phyloP scores from a whole-genome alignment of 2,888 invertebrate genomes.

The Lasioglossum pauxillum region DNA sequence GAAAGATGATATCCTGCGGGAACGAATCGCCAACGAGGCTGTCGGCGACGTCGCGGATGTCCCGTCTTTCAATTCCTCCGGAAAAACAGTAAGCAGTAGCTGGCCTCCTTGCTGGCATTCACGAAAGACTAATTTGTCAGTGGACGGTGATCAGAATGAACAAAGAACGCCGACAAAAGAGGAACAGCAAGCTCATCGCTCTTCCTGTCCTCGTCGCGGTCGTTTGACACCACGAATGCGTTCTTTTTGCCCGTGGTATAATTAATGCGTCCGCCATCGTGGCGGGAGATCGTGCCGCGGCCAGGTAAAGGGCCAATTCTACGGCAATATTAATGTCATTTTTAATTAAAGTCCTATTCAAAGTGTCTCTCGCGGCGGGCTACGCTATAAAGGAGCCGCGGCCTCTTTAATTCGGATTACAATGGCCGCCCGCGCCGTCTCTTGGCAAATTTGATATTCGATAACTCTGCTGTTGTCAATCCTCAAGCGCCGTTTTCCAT shows the following conservation, averaged over 20 bases:
- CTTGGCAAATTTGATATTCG: slow-evolving; percentile 13
- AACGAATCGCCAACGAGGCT: not conserved
- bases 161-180: slow-evolving; percentile 57
- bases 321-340: slow-evolving; percentile 74
- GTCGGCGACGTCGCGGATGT: not conserved
- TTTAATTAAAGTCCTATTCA: slow-evolving; percentile 76
- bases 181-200: slow-evolving; percentile 33
- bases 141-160: slow-evolving; percentile 59
- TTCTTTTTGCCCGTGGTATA: slow-evolving; percentile 51
- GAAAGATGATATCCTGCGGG: not conserved
- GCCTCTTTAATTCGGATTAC: slow-evolving; percentile 4
- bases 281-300: slow-evolving; percentile 42
- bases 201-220: slow-evolving; percentile 29
- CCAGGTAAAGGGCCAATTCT: slow-evolving; percentile 69
- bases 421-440: slow-evolving; percentile 12
- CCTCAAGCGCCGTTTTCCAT: not conserved
- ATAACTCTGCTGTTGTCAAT: not conserved
- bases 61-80: slow-evolving; percentile 6
- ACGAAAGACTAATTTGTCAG: slow-evolving; percentile 59
- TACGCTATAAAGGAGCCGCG: not conserved
- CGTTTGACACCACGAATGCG: slow-evolving; percentile 50
- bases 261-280: slow-evolving; percentile 50
- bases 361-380: slow-evolving; percentile 17
- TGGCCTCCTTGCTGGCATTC: slow-evolving; percentile 11
- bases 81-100: slow-evolving; percentile 24